These are phyloP conservation scores for Erethizon dorsatum DNA, from an alignment of 2,797 vertebrate species.

Conservation along the genomic window DNA sequence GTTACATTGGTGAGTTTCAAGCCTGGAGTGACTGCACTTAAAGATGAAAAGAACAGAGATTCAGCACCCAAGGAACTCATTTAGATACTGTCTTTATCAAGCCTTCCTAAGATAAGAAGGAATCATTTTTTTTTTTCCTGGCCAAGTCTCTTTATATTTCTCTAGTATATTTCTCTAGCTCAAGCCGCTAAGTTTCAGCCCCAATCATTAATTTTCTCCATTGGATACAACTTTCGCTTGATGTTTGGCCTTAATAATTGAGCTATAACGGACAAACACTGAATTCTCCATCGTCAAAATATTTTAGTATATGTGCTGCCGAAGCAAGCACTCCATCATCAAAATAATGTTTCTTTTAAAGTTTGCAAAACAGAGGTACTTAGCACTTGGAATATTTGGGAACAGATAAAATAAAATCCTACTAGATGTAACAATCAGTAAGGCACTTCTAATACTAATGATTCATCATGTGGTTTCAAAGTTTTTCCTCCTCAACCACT, in stretches of 20 bases:
- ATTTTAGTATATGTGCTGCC: not conserved
- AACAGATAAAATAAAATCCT: conserved; percentile 27
- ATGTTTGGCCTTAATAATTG: not conserved
- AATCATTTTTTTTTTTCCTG: not conserved
- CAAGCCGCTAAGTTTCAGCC: not conserved
- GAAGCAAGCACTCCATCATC: not conserved
- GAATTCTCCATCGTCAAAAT: not conserved
- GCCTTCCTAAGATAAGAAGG: not conserved
- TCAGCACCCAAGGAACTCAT: not conserved
- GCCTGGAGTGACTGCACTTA: not conserved
- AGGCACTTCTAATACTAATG: not conserved
- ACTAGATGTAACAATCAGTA: not conserved
- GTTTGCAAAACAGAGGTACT: not conserved
- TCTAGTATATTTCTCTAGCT: not conserved
- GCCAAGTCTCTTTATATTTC: not conserved
- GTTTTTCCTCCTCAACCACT: not conserved
- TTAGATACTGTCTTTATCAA: not conserved
- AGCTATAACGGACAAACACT: not conserved
- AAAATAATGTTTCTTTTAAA: not conserved
- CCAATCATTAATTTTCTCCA: not conserved
- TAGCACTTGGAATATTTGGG: not conserved
- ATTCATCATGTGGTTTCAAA: not conserved
- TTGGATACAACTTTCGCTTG: not conserved
- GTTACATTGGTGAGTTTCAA: not conserved
- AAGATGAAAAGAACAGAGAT: not conserved